Conservation (phyloP, 2,888 invertebrate species). For the Platypus cylindrus region DNA sequence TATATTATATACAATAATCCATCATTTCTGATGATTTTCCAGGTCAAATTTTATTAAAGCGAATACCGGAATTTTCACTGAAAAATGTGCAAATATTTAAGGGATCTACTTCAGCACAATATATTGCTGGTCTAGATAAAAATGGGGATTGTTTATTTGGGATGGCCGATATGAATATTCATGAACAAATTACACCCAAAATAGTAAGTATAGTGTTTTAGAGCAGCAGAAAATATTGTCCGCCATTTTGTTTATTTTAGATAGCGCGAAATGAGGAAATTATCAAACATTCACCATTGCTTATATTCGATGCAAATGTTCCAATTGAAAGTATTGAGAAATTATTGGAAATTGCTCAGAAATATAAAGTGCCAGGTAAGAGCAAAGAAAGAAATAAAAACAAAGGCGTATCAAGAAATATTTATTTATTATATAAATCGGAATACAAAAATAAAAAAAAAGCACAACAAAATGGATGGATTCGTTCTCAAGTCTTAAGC, state of each 20-base stretch:
- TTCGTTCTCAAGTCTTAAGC: too few species aligned
- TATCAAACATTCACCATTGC: conserved; percentile 53
- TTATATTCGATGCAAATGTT: conserved; percentile 79
- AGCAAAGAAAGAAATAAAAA: neutral
- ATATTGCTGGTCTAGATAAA: conserved; percentile 60
- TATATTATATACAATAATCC: neutral
- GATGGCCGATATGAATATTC: conserved; percentile 76
- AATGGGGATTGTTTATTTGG: conserved; percentile 68
- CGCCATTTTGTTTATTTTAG: conserved; percentile 30
- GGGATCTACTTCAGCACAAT: conserved; percentile 52
- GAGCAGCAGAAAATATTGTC: too few species aligned
- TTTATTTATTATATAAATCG: neutral
- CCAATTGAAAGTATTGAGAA: conserved; percentile 52
- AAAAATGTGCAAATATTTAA: conserved; percentile 26
- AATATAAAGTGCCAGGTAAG: conserved; percentile 57
- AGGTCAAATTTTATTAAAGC: conserved; percentile 10
- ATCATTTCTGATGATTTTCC: conserved; percentile 1
- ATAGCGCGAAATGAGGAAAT: conserved; percentile 45
- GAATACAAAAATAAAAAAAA: conserved; percentile 4
- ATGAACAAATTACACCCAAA: conserved; percentile 52
- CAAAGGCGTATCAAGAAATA: conserved; percentile 1
- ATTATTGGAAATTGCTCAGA: conserved; percentile 46
- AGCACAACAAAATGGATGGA: too few species aligned
- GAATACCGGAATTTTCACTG: conserved; percentile 27
- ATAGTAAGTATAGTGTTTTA: conserved; percentile 36